Base-by-base conservation (phyloP, 1,140 invertebrate genomes). In the Harpegnathos saltator region DNA sequence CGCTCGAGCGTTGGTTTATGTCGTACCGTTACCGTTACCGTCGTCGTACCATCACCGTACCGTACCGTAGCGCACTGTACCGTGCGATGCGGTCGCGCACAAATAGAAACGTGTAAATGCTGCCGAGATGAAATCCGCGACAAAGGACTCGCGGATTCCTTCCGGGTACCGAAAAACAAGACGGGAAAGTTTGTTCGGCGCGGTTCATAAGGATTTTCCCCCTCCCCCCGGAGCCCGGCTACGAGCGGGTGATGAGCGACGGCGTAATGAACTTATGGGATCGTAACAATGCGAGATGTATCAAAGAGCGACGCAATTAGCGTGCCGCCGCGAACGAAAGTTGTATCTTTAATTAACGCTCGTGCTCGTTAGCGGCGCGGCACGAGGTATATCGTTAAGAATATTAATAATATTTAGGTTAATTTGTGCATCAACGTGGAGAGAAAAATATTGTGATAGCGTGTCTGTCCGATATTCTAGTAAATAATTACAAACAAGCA, bases 281-380 rank as follows among this genome's bases (percentile, higher is more conserved):
- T 78, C 61, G 74, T 19, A 62, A 78, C 74, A 78, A 66, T 78
- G 62, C 26, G 26, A 78, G 62, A n/a, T 66, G 22, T 78, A 78
- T 78, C 74, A 78, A 78, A 78, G 74, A 56, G 26, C 66, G 66
- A 68, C 33, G 62, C 62, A 78, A 78, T 78, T 78, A 78, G 50
- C 74, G 29, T 66, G 63, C 33, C 14, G 63, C 24, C 38, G 38
- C 38, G 38, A 26, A 66, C 74, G 44, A 78, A 68, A 68, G 44
- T 74, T 56, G 56, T 44, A 62, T 26, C 56, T 74, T 74, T 74
- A 74, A 74, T 74, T 61, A 62, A 74, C 58, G 72, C 48, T n/a
- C n/a, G 52, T 22, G 56, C 38, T 81, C 78, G 78, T 81, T 81
- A 78, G 62, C 17, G 19, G 22, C 33, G 26, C 68, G 38, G 22